Conservation (phyloP, 2,888 invertebrate species). For the Syrphus vitripennis region DNA sequence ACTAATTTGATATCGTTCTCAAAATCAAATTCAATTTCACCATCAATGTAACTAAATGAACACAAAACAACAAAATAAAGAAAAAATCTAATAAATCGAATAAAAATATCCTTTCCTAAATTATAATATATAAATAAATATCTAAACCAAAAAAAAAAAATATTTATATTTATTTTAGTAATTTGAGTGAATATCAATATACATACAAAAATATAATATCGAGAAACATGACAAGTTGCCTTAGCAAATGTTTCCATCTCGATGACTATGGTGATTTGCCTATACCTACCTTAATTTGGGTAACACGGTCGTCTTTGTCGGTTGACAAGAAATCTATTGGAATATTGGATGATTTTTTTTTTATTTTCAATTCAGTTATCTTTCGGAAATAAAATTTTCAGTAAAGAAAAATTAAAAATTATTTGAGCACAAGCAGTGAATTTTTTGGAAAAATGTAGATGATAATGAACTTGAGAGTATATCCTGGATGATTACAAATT, state of each 20-base stretch:
- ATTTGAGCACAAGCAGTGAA: not conserved
- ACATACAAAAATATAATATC: too few relatives aligned
- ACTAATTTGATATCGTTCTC: not conserved
- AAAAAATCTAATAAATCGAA: not conserved
- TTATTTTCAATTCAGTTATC: not conserved
- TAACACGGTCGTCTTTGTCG: not conserved
- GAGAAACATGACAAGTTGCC: conserved; percentile 25
- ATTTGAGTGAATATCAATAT: not conserved
- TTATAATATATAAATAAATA: not conserved
- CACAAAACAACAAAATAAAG: not conserved
- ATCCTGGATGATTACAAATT: too few relatives aligned
- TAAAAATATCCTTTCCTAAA: not conserved
- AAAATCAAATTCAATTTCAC: not conserved
- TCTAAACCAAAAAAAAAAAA: not conserved
- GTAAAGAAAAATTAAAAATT: not conserved
- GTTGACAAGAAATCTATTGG: not conserved
- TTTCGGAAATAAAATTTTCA: not conserved
- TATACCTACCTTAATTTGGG: conserved; percentile 12
- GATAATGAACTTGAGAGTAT: not conserved
- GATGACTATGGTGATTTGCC: not conserved
- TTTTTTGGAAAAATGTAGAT: too few relatives aligned
- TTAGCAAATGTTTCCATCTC: conserved; percentile 11
- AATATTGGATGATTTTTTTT: not conserved
- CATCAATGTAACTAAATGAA: not conserved
- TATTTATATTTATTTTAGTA: not conserved